Conservation (phyloP, 2,888 invertebrate genomes). For the Pheosia gnoma region DNA sequence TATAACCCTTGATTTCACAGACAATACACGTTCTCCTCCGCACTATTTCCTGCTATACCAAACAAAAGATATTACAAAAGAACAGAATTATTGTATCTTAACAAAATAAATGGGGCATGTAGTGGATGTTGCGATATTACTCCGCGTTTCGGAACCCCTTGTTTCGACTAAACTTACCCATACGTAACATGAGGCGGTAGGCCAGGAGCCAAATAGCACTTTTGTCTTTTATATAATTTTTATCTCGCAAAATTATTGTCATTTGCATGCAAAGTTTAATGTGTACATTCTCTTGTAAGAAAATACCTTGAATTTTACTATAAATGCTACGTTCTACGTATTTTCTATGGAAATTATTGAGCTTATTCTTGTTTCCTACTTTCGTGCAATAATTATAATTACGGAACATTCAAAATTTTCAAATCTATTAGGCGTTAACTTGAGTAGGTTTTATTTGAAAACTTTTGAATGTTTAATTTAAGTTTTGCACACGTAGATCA, state of each 20-base stretch:
- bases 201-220: conserved; percentile 43
- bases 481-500: conserved; percentile 27
- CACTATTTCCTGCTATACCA: conserved; percentile 18
- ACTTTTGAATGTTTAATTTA: conserved; percentile 31
- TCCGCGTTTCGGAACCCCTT: conserved; percentile 39
- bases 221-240: neutral
- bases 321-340: too few species aligned
- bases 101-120: conserved; percentile 64
- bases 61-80: conserved; percentile 43
- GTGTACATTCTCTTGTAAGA: neutral
- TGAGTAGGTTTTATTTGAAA: conserved; percentile 26
- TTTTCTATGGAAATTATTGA: neutral
- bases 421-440: neutral
- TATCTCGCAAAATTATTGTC: neutral
- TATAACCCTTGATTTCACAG: neutral
- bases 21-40: neutral
- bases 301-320: too few species aligned
- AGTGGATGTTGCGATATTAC: conserved; percentile 49
- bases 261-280: neutral
- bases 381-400: neutral
- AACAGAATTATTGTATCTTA: conserved; percentile 62
- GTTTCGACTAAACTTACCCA: conserved; percentile 51
- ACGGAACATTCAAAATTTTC: neutral
- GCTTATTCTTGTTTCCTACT: neutral
- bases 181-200: conserved; percentile 42